Conservation (phyloP, 2,797 vertebrate genomes). For the Monodelphis domestica region DNA sequence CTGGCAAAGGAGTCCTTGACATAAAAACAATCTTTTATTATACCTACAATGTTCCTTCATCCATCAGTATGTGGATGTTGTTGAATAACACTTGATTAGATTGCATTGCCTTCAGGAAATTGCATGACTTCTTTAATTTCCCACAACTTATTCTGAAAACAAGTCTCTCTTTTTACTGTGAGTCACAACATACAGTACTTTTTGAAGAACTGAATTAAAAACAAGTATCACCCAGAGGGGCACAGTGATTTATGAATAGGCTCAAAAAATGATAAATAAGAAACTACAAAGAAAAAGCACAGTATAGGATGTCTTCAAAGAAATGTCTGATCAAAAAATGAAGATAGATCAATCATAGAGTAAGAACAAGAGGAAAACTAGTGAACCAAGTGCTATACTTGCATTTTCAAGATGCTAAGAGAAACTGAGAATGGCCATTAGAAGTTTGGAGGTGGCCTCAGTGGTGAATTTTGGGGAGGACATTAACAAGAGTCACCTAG, state of each 20-base stretch:
- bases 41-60: not conserved
- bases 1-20: not conserved
- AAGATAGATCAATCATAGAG: not conserved
- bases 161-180: not conserved
- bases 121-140: not conserved
- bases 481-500: not conserved
- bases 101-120: not conserved
- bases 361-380: not conserved
- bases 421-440: not conserved
- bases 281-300: not conserved
- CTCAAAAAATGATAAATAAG: not conserved
- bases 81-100: not conserved
- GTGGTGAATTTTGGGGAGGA: too few relatives aligned
- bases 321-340: not conserved
- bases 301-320: not conserved
- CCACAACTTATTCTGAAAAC: not conserved
- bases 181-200: too few relatives aligned
- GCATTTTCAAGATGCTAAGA: not conserved
- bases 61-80: not conserved
- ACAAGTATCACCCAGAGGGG: not conserved
- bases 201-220: not conserved
- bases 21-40: not conserved
- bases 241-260: not conserved
- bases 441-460: too few relatives aligned
- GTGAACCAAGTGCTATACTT: not conserved